Evolutionary conservation across 2,113 vertebrate species (phyloP).

Genomic region (Gracilinanus agilis): DNA sequence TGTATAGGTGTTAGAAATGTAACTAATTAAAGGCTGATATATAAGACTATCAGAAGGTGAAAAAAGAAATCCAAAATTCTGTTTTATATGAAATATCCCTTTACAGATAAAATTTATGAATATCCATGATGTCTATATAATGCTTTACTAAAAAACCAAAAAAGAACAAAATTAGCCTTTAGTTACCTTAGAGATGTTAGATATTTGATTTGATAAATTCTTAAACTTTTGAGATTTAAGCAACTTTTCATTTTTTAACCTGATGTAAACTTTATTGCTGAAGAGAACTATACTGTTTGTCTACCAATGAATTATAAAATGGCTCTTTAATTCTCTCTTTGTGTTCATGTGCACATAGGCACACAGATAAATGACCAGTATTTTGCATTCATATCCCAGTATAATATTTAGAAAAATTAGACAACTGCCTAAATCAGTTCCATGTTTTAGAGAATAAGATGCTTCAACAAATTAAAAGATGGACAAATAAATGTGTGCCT

Average conservation of each 20-base stretch:
- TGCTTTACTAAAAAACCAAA: background rate
- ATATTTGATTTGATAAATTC: background rate
- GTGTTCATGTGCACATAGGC: background rate
- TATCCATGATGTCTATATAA: background rate
- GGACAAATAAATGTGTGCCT: background rate
- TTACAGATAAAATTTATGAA: background rate
- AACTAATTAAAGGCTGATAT: background rate
- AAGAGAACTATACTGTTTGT: background rate
- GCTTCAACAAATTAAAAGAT: background rate
- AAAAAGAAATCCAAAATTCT: background rate
- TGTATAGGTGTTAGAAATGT: background rate
- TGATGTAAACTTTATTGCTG: background rate
- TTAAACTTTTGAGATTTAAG: background rate
- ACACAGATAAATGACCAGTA: background rate
- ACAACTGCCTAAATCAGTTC: background rate
- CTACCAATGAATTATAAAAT: background rate
- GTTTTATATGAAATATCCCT: background rate
- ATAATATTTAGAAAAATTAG: background rate
- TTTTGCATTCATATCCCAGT: background rate
- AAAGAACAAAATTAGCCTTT: background rate
- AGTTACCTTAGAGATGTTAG: background rate
- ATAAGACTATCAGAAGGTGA: background rate
- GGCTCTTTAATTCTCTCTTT: background rate
- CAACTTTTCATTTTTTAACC: background rate
- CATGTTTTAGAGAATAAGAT: background rate